Evolutionary conservation across 2,113 vertebrate species (phyloP).

Genomic region (Peucedramus taeniatus): DNA sequence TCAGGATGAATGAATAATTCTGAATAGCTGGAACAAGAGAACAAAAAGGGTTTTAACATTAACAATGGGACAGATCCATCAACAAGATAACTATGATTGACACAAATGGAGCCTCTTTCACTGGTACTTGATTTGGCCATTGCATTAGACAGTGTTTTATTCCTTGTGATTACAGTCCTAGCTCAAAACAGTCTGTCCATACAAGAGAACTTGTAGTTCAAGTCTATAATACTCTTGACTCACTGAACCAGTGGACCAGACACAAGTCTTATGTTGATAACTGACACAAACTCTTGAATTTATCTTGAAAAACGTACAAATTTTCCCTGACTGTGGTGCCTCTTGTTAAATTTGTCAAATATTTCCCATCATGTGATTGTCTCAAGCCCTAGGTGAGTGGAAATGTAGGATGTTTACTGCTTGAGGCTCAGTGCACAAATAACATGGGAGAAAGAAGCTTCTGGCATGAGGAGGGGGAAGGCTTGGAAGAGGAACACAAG

Average conservation of each 20-base stretch:
- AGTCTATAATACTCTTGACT: neutral
- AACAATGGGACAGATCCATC: neutral
- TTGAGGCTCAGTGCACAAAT: neutral
- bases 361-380: neutral
- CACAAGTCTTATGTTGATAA: neutral
- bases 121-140: neutral
- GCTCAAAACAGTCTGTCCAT: neutral
- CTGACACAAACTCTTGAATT: neutral
- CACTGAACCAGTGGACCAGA: neutral
- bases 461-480: neutral
- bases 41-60: neutral
- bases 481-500: neutral
- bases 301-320: neutral
- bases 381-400: neutral
- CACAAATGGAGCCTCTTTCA: neutral
- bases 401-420: neutral
- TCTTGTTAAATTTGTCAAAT: neutral
- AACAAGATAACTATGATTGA: neutral
- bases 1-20: neutral
- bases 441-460: neutral
- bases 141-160: neutral
- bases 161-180: neutral
- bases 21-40: constrained; percentile 1
- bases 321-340: neutral
- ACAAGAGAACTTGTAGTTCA: neutral